Conservation (phyloP, 2,113 vertebrate genomes). For the Coptodon bakossiorum region DNA sequence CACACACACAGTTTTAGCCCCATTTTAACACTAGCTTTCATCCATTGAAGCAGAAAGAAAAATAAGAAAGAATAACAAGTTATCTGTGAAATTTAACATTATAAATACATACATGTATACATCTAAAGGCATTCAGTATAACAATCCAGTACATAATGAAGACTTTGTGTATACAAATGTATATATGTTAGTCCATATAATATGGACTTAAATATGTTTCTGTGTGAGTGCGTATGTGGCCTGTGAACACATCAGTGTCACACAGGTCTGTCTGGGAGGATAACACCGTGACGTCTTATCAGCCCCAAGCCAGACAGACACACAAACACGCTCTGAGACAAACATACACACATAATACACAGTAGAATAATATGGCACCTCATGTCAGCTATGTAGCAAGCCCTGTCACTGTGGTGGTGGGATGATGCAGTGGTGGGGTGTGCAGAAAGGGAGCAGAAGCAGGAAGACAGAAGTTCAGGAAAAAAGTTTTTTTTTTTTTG, state of each 20-base stretch:
- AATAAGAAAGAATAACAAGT: slow-evolving; percentile 32
- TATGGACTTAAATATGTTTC: not conserved
- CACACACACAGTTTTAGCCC: not conserved
- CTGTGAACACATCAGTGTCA: slow-evolving; percentile 20
- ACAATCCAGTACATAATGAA: not conserved
- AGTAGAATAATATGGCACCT: slow-evolving; percentile 9
- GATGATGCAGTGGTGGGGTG: not conserved
- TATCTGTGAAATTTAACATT: slow-evolving; percentile 14
- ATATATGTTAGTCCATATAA: not conserved
- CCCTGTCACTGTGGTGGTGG: not conserved
- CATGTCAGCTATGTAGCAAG: slow-evolving; percentile 27
- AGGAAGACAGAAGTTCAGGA: not conserved
- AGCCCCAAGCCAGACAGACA: slow-evolving; percentile 40
- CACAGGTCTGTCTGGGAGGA: slow-evolving; percentile 44
- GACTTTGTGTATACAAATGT: not conserved
- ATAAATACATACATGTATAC: not conserved
- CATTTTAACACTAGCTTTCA: not conserved
- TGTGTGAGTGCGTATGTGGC: not conserved
- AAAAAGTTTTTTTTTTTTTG: fast-evolving
- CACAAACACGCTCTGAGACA: not conserved
- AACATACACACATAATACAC: not conserved
- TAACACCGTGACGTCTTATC: slow-evolving; percentile 52
- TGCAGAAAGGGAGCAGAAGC: not conserved
- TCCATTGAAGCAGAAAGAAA: slow-evolving; percentile 29
- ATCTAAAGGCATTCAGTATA: not conserved